phyloP scores from a whole-genome alignment of 2,797 vertebrate species.

The Hylomyscus alleni region DNA sequence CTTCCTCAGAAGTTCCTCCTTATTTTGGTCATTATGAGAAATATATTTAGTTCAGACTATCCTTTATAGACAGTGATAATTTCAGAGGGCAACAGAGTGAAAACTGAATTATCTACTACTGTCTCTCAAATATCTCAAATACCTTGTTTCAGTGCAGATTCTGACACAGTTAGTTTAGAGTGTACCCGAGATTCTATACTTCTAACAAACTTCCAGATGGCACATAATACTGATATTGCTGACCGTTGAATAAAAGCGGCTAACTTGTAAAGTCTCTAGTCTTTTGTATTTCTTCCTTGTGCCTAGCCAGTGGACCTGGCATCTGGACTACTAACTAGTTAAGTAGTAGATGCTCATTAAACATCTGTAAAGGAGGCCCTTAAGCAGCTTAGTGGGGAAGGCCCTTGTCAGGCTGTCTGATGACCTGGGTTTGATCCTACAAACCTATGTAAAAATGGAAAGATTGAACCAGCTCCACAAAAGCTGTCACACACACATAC shows the following conservation, averaged over 20 bases:
- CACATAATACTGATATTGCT: neutral
- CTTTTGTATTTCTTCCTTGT: neutral
- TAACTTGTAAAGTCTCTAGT: no score
- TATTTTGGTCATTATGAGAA: slow-evolving; percentile 37
- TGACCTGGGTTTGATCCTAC: neutral
- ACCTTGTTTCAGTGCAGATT: slow-evolving; percentile 3
- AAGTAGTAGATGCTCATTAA: neutral
- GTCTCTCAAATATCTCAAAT: slow-evolving; percentile 12
- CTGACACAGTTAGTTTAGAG: neutral
- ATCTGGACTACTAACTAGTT: neutral
- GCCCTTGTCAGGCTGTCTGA: neutral
- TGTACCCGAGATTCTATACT: neutral
- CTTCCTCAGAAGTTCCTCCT: neutral
- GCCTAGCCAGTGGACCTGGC: neutral
- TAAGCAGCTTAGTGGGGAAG: neutral
- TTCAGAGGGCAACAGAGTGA: slow-evolving; percentile 13
- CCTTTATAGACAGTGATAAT: slow-evolving; percentile 10
- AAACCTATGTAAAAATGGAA: neutral
- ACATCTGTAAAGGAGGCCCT: neutral
- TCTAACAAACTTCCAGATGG: neutral
- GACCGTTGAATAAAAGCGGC: neutral
- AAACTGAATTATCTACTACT: neutral
- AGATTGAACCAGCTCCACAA: neutral
- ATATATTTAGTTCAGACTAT: slow-evolving; percentile 17
- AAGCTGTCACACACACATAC: neutral